phyloP scores from a whole-genome alignment of 2,113 vertebrate species.

The Sapayoa aenigma region DNA sequence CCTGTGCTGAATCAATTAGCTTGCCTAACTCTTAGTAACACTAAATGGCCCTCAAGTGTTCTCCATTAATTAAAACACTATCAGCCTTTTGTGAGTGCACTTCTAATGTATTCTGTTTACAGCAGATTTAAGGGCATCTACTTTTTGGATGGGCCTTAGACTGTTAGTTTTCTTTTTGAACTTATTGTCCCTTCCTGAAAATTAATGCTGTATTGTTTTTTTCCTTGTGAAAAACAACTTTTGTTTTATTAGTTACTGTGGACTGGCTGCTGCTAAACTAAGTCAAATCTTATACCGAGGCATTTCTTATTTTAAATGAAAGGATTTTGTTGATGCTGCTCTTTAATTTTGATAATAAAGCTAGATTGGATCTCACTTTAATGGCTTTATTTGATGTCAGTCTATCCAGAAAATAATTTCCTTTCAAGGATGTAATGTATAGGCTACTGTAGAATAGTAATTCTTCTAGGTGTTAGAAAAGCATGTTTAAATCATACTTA shows the following conservation, averaged over 20 bases:
- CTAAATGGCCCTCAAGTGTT: constrained; percentile 57
- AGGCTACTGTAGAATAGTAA: neutral
- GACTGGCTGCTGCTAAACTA: neutral
- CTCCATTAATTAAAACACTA: constrained; percentile 66
- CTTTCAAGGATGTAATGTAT: neutral
- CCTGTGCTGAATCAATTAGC: constrained; percentile 76
- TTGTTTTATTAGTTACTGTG: neutral
- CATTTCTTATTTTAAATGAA: neutral
- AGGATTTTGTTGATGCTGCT: neutral
- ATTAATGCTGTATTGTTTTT: neutral
- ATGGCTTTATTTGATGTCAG: neutral
- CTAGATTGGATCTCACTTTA: neutral
- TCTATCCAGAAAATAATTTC: constrained; percentile 12
- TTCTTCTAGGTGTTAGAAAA: constrained; percentile 34
- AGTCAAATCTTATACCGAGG: neutral
- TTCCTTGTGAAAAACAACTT: neutral
- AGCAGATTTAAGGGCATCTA: neutral
- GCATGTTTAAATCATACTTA: constrained; percentile 60
- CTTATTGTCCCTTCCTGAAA: neutral
- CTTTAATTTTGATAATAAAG: neutral
- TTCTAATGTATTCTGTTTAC: neutral
- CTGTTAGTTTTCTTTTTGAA: neutral
- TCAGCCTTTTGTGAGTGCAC: constrained; percentile 46
- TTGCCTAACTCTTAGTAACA: constrained; percentile 64
- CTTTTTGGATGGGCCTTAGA: neutral